These are phyloP conservation scores for Diaperis boleti DNA, from an alignment of 2,888 invertebrate genomes.

Conservation along the genomic window DNA sequence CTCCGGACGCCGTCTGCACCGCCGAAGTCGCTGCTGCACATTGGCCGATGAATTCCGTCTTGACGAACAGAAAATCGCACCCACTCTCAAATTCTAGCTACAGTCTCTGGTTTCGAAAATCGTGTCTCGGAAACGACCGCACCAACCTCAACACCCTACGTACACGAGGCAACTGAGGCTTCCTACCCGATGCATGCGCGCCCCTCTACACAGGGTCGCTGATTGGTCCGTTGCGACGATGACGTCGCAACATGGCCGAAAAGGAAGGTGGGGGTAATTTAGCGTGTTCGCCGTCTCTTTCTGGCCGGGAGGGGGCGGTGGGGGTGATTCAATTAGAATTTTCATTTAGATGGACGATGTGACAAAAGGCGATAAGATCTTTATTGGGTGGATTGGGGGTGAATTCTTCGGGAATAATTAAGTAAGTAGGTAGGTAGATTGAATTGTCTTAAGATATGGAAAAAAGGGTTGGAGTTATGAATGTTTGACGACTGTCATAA, in stretches of 20 bases:
- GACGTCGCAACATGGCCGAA: conserved; percentile 25
- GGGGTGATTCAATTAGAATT: conserved; percentile 13
- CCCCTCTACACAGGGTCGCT: conserved; percentile 1
- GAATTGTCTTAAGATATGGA: background rate
- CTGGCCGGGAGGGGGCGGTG: background rate
- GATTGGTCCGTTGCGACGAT: conserved; percentile 3
- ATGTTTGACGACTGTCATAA: too few relatives aligned
- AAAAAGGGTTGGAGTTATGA: background rate
- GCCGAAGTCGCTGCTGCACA: conserved; percentile 61
- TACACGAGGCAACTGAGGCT: conserved; percentile 33
- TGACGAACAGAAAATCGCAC: conserved; percentile 52
- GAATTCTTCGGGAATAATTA: conserved; percentile 1
- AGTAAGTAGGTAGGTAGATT: background rate
- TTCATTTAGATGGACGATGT: conserved; percentile 25
- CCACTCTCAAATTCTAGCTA: conserved; percentile 1
- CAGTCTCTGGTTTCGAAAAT: background rate
- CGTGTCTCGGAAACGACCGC: background rate
- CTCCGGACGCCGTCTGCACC: conserved; percentile 48
- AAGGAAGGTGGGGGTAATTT: background rate
- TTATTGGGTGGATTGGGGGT: background rate
- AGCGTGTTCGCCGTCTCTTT: background rate
- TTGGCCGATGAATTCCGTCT: conserved; percentile 64
- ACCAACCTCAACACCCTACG: conserved; percentile 22
- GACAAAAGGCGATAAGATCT: conserved; percentile 15
- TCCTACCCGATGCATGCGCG: conserved; percentile 24